These are phyloP conservation scores for Spatulosminthurus flaviceps DNA, from an alignment of 2,888 invertebrate species.

Conservation along the genomic window DNA sequence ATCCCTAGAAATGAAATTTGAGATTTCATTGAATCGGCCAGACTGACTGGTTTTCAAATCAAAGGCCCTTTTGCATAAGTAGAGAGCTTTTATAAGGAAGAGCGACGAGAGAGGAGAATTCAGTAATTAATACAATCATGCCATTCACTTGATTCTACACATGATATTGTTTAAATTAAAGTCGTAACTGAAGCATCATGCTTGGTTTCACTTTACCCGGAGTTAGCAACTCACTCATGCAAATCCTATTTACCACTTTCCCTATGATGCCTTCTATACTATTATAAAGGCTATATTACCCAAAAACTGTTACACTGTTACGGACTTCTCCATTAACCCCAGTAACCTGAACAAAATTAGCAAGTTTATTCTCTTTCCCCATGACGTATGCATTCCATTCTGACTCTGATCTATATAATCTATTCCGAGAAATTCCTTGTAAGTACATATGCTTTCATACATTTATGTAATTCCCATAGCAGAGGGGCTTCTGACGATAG, in stretches of 20 bases:
- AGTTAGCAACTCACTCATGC: conserved; percentile 28
- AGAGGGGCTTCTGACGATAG: too few relatives aligned
- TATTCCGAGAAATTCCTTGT: too few relatives aligned
- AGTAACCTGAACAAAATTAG: conserved; percentile 24
- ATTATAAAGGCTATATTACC: background rate
- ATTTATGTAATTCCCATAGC: too few relatives aligned
- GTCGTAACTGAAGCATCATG: conserved; percentile 44
- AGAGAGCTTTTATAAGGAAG: background rate
- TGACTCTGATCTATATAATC: too few relatives aligned
- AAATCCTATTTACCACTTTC: conserved; percentile 39
- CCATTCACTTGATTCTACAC: conserved; percentile 43
- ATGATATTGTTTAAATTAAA: conserved; percentile 50
- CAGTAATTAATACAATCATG: conserved; percentile 53
- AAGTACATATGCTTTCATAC: too few relatives aligned
- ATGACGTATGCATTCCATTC: background rate
- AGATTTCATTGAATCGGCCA: conserved; percentile 52
- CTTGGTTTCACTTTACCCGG: conserved; percentile 44
- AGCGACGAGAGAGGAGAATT: conserved; percentile 8
- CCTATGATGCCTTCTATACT: background rate
- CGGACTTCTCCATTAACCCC: conserved; percentile 23
- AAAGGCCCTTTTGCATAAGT: conserved; percentile 22
- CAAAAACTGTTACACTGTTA: background rate
- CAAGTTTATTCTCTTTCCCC: background rate
- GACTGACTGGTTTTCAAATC: conserved; percentile 33
- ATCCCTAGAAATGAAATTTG: conserved; percentile 50